These are phyloP conservation scores for Spilosoma lubricipeda DNA, from an alignment of 2,888 invertebrate species.

Conservation along the genomic window DNA sequence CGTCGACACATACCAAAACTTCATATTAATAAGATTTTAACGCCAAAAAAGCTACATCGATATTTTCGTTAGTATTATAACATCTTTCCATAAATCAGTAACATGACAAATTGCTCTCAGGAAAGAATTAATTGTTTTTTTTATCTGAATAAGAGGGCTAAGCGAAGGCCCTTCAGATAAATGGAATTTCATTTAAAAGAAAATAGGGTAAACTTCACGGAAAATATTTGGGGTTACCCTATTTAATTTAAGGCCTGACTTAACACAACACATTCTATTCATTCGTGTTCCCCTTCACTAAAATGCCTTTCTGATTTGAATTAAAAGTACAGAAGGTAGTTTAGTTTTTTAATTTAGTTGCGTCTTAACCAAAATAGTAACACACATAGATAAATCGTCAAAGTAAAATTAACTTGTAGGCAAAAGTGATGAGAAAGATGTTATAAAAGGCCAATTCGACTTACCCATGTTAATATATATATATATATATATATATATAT, in stretches of 20 bases:
- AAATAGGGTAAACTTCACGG: background rate
- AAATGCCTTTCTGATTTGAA: background rate
- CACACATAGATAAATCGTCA: background rate
- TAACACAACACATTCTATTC: background rate
- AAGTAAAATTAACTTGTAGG: too few species aligned
- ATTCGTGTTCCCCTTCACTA: background rate
- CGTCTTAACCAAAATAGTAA: background rate
- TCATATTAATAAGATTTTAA: too few species aligned
- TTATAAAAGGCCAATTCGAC: background rate
- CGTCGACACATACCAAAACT: too few species aligned
- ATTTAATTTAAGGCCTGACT: background rate
- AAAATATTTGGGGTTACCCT: background rate
- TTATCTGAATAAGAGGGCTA: background rate
- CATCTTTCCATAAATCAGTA: background rate
- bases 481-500: too few species aligned
- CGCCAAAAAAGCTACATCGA: background rate
- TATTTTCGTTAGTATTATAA: background rate
- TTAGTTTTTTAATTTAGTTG: background rate
- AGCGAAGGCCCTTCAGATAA: background rate
- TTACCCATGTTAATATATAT: background rate
- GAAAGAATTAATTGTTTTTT: conserved; percentile 1
- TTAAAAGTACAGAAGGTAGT: background rate
- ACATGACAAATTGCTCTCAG: background rate
- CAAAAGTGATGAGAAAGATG: background rate
- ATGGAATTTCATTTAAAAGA: conserved; percentile 14